A percentile compares a stretch with the other conserved stretches of the same genome.
These are phyloP conservation scores for Alosa sapidissima DNA, from an alignment of 2,797 vertebrate species.

Conservation along the genomic window DNA sequence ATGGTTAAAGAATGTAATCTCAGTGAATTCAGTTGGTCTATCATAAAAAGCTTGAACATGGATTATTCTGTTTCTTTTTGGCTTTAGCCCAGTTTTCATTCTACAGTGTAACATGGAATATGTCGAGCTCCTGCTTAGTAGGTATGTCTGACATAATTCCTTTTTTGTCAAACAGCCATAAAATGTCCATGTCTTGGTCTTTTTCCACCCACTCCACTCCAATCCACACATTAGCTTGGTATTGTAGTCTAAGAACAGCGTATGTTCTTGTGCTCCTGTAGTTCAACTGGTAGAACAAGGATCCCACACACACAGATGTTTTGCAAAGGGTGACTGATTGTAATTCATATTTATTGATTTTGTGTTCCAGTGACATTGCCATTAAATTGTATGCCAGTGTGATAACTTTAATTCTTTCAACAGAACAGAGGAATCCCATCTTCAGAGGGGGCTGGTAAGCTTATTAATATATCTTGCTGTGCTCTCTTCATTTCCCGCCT, in stretches of 20 bases:
- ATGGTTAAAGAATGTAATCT: not conserved
- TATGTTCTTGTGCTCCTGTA: too few relatives aligned
- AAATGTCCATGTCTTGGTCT: not conserved
- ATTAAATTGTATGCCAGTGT: not conserved
- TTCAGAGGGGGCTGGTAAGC: conserved; percentile 94
- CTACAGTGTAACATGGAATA: conserved; percentile 89
- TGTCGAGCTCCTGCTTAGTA: conserved; percentile 83
- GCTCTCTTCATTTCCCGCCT: not conserved
- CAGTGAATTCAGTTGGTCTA: not conserved
- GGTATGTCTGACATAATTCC: conserved; percentile 66
- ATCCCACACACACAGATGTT: too few relatives aligned
- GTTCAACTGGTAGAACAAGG: too few relatives aligned
- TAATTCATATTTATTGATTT: too few relatives aligned
- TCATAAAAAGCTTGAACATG: not conserved
- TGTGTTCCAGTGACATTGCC: not conserved
- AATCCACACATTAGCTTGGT: too few relatives aligned
- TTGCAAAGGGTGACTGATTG: too few relatives aligned
- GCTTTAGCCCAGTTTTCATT: conserved; percentile 84
- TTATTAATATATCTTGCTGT: not conserved
- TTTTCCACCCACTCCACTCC: not conserved
- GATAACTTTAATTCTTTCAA: conserved; percentile 48
- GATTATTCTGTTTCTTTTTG: not conserved
- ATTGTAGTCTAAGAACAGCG: too few relatives aligned
- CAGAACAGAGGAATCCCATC: conserved; percentile 85
- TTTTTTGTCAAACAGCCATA: not conserved